phyloP scores from a whole-genome alignment of 2,888 invertebrate genomes.

The Drosophila mercatorum region DNA sequence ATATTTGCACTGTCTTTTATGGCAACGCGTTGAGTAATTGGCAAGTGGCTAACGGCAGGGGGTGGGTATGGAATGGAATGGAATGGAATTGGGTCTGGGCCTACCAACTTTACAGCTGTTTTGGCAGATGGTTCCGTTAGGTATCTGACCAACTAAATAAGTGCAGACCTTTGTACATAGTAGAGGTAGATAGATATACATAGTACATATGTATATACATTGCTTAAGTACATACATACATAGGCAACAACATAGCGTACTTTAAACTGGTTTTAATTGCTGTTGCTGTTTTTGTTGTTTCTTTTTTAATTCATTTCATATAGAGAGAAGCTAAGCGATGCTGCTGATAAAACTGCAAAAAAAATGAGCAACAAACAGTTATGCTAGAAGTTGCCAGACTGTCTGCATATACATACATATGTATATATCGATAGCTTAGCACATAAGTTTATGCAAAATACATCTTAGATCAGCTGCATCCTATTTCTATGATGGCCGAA shows the following conservation, averaged over 20 bases:
- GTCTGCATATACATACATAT: constrained; percentile 10
- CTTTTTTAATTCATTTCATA: constrained; percentile 10
- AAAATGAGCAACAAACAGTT: constrained; percentile 8
- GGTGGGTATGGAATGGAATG: not conserved
- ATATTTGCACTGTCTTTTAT: constrained; percentile 64
- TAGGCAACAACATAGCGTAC: constrained; percentile 22
- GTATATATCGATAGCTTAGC: not conserved
- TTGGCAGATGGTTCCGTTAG: constrained; percentile 30
- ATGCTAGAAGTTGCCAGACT: not conserved
- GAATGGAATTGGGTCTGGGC: constrained; percentile 28
- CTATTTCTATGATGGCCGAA: constrained; percentile 34
- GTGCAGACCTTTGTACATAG: constrained; percentile 1
- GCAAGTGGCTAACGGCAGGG: constrained; percentile 22
- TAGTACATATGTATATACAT: not conserved
- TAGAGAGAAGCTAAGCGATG: constrained; percentile 1
- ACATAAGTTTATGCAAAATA: not conserved
- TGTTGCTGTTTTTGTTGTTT: constrained; percentile 14
- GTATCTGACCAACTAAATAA: constrained; percentile 21
- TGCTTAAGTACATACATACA: constrained; percentile 6
- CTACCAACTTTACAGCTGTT: constrained; percentile 31
- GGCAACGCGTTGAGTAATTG: constrained; percentile 61
- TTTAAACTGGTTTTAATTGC: constrained; percentile 50
- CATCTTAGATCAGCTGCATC: constrained; percentile 22
- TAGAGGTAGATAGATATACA: constrained; percentile 1
- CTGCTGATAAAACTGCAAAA: constrained; percentile 13